These are phyloP conservation scores for Philopotamus ludificatus DNA, from an alignment of 1,140 invertebrate species.

Conservation along the genomic window DNA sequence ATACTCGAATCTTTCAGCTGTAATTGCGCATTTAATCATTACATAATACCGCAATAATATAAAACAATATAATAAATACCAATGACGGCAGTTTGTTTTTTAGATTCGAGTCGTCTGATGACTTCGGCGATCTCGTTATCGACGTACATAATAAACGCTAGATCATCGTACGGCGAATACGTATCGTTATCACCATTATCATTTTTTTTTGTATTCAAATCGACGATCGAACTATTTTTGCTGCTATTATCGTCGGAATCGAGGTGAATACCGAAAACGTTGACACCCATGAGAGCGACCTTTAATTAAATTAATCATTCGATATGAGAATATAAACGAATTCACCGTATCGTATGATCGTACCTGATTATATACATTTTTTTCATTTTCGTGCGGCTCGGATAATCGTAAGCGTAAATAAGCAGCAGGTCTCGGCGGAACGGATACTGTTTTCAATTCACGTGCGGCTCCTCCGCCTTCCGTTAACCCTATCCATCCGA, in stretches of 20 bases:
- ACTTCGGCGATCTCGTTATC: slow-evolving; percentile 88
- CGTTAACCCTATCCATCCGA: slow-evolving; percentile 79
- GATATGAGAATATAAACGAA: neutral
- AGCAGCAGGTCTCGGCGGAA: slow-evolving; percentile 73
- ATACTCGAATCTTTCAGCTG: slow-evolving; percentile 89
- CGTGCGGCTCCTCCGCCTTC: slow-evolving; percentile 62
- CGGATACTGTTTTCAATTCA: slow-evolving; percentile 82
- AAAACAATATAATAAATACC: slow-evolving; percentile 52
- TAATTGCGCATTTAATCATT: slow-evolving; percentile 23
- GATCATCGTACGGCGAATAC: slow-evolving; percentile 86
- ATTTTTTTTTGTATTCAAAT: slow-evolving; percentile 47
- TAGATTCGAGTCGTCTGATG: slow-evolving; percentile 82
- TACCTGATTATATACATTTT: slow-evolving; percentile 23
- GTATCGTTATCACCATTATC: slow-evolving; percentile 57
- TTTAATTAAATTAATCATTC: slow-evolving; percentile 43
- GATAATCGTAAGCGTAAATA: slow-evolving; percentile 84
- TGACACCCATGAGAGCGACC: slow-evolving; percentile 74
- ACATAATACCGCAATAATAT: slow-evolving; percentile 2
- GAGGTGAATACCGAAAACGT: slow-evolving; percentile 72
- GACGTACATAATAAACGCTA: slow-evolving; percentile 97
- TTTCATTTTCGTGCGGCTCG: slow-evolving; percentile 65
- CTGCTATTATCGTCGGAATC: slow-evolving; percentile 45
- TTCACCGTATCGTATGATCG: slow-evolving; percentile 12
- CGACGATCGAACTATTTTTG: slow-evolving; percentile 13
- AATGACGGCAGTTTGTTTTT: slow-evolving; percentile 80